phyloP scores from a whole-genome alignment of 2,113 vertebrate species.

The Serilophus lunatus region DNA sequence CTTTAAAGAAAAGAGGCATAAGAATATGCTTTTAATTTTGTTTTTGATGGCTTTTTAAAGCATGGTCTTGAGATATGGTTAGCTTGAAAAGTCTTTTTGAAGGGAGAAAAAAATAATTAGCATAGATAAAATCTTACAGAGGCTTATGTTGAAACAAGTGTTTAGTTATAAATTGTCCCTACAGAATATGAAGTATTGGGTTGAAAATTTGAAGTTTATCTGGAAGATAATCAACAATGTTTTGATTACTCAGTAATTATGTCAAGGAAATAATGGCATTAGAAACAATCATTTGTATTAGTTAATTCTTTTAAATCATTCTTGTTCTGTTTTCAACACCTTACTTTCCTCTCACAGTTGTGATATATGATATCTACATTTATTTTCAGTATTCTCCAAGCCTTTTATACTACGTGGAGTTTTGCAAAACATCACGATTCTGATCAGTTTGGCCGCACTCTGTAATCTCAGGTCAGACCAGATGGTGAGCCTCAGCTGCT shows the following conservation, averaged over 20 bases:
- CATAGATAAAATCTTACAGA: not conserved
- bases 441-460: constrained; percentile 17
- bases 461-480: constrained; percentile 16
- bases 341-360: not conserved
- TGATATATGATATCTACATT: not conserved
- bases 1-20: not conserved
- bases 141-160: not conserved
- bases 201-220: not conserved
- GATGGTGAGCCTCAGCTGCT: constrained; percentile 49
- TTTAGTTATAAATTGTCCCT: not conserved
- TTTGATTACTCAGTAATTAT: not conserved
- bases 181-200: not conserved
- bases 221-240: not conserved
- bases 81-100: not conserved
- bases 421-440: not conserved
- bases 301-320: not conserved
- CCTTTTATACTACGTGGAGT: not conserved
- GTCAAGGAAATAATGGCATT: not conserved
- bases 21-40: not conserved
- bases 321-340: not conserved
- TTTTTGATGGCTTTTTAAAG: not conserved
- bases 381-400: constrained; percentile 39
- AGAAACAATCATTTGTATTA: not conserved
- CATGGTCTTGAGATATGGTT: not conserved
- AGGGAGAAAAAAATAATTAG: not conserved